Percentiles rank a stretch among this genome's conserved stretches.
Conservation (phyloP, 1,140 invertebrate species). For the Helicoverpa armigera region DNA sequence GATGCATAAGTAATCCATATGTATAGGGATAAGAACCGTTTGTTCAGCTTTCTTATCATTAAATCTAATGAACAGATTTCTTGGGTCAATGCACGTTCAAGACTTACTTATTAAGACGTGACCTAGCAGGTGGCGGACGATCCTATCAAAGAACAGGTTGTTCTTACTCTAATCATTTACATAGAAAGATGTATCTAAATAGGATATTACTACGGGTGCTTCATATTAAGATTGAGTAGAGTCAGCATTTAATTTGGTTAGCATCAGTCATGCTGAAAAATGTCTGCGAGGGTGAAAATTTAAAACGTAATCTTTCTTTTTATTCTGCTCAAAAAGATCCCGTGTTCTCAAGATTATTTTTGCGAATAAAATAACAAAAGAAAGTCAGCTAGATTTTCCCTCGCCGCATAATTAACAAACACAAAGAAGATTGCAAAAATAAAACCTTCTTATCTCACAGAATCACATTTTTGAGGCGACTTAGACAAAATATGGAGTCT, state of each 20-base stretch:
- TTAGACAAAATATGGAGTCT: conserved; percentile 31
- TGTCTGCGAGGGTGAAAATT: background rate
- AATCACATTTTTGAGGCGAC: conserved; percentile 32
- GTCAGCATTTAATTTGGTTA: background rate
- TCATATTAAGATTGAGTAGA: conserved; percentile 17
- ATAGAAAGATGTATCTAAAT: conserved; percentile 14
- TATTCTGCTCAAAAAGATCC: too few relatives aligned
- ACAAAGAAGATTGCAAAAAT: conserved; percentile 14
- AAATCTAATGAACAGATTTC: conserved; percentile 49
- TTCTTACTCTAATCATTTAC: conserved; percentile 8
- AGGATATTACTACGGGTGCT: conserved; percentile 7
- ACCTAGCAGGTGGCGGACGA: conserved; percentile 16
- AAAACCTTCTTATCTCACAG: conserved; percentile 19
- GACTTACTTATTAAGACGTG: conserved; percentile 15
- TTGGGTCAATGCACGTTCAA: conserved; percentile 40
- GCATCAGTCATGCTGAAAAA: background rate
- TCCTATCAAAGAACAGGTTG: conserved; percentile 32
- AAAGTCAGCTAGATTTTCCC: background rate
- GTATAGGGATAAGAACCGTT: conserved; percentile 62
- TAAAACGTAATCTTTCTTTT: background rate
- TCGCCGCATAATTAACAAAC: conserved; percentile 7
- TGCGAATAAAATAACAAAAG: background rate
- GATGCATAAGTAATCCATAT: conserved; percentile 61
- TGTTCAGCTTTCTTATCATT: conserved; percentile 70
- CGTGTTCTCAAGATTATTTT: background rate